phyloP scores from a whole-genome alignment of 2,797 vertebrate genomes.

The Gadopsis marmoratus region DNA sequence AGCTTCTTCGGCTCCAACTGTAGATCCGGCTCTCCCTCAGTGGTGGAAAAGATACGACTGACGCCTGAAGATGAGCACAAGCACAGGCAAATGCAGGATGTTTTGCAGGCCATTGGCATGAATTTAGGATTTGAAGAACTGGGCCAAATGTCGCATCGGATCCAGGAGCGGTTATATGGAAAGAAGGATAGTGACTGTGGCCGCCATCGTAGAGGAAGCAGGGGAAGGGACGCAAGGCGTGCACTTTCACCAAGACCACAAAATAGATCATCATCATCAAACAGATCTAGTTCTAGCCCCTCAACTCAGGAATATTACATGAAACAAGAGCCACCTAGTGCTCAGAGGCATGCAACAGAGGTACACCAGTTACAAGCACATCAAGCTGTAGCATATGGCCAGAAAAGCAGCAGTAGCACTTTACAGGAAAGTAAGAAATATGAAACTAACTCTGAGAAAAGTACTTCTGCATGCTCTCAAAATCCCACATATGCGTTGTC shows the following conservation, averaged over 20 bases:
- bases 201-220: not conserved
- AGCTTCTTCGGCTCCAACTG: constrained; percentile 17
- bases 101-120: constrained; percentile 79
- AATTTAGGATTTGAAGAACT: constrained; percentile 78
- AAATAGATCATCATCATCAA: constrained; percentile 65
- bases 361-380: not conserved
- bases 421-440: constrained; percentile 14
- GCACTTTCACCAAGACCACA: constrained; percentile 20
- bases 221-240: constrained; percentile 29
- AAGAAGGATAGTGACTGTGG: constrained; percentile 56
- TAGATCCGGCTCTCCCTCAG: constrained; percentile 51
- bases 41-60: constrained; percentile 24
- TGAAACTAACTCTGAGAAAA: constrained; percentile 25
- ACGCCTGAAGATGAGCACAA: constrained; percentile 71
- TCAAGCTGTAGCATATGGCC: constrained; percentile 3
- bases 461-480: constrained; percentile 2
- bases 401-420: constrained; percentile 9
- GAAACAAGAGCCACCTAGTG: constrained; percentile 25
- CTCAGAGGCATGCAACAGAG: constrained; percentile 18
- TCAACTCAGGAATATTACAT: constrained; percentile 6
- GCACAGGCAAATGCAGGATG: constrained; percentile 70
- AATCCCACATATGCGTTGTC: constrained; percentile 8
- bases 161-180: constrained; percentile 79
- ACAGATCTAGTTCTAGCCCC: constrained; percentile 62
- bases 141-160: constrained; percentile 78